These are phyloP conservation scores for Sitta europaea DNA, from an alignment of 2,113 vertebrate genomes.

Conservation along the genomic window DNA sequence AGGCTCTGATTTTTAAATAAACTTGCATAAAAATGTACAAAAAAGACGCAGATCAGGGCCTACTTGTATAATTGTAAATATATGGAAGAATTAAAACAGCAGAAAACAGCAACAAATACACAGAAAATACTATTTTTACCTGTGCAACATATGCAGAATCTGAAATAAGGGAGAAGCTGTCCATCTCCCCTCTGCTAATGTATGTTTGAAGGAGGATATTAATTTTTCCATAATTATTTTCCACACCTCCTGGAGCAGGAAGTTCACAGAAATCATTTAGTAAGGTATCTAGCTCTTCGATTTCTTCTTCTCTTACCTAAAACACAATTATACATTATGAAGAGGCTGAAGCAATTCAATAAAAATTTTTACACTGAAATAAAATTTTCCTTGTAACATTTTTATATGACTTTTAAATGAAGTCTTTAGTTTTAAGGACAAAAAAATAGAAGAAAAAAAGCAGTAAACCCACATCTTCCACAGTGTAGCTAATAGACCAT, in stretches of 20 bases:
- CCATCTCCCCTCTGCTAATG: constrained; percentile 92
- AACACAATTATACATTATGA: constrained; percentile 48
- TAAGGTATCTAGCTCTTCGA: constrained; percentile 90
- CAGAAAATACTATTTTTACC: constrained; percentile 71
- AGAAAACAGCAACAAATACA: background rate
- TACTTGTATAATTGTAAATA: background rate
- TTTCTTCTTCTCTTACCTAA: constrained; percentile 94
- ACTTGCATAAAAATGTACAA: background rate
- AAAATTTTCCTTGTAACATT: constrained; percentile 9
- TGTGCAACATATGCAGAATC: constrained; percentile 96
- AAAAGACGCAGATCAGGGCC: background rate
- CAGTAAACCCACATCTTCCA: background rate
- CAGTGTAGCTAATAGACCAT: constrained; percentile 44
- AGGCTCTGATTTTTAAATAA: background rate
- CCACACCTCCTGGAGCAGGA: constrained; percentile 90
- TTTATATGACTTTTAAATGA: constrained; percentile 6
- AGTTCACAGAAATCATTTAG: constrained; percentile 86
- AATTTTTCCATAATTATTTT: constrained; percentile 96
- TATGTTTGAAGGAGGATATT: constrained; percentile 98
- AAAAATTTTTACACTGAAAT: constrained; percentile 46
- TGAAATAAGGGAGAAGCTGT: constrained; percentile 97
- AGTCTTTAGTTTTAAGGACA: background rate
- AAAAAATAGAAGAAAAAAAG: background rate
- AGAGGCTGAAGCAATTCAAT: constrained; percentile 29
- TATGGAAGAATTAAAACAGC: background rate